These are phyloP conservation scores for Drosophila oshimai DNA, from an alignment of 1,140 invertebrate species.

Conservation along the genomic window DNA sequence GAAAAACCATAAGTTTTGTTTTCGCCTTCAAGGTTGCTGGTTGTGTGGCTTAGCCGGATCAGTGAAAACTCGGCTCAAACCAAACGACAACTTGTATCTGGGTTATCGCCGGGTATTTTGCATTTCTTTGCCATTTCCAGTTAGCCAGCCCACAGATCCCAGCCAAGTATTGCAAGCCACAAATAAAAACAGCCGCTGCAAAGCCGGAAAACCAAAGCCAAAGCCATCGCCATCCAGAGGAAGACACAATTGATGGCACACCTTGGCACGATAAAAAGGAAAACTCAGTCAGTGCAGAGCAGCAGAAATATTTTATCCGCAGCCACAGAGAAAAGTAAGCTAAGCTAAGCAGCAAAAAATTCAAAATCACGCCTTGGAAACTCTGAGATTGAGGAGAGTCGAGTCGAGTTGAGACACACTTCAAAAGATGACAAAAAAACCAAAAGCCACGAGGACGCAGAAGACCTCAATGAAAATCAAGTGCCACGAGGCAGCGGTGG, in stretches of 20 bases:
- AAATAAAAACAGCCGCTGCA: slow-evolving; percentile 20
- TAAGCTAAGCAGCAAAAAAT: slow-evolving; percentile 42
- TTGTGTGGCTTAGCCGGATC: slow-evolving; percentile 27
- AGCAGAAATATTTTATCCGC: slow-evolving; percentile 70
- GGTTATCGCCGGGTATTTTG: slow-evolving; percentile 50
- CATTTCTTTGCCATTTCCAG: slow-evolving; percentile 56
- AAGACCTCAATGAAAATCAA: slow-evolving; percentile 73
- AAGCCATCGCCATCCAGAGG: too few species aligned
- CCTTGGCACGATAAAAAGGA: slow-evolving; percentile 80
- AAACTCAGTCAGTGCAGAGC: slow-evolving; percentile 71
- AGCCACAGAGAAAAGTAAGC: slow-evolving; percentile 19
- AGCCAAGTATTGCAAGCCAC: slow-evolving; percentile 18
- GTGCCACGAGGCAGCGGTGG: slow-evolving; percentile 49
- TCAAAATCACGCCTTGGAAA: slow-evolving; percentile 58
- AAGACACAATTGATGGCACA: slow-evolving; percentile 77
- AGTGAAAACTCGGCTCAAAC: slow-evolving; percentile 12
- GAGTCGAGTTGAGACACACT: slow-evolving; percentile 70
- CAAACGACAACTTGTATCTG: slow-evolving; percentile 39
- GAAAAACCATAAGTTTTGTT: slow-evolving; percentile 3
- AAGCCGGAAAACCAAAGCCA: slow-evolving; percentile 42
- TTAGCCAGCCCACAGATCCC: slow-evolving; percentile 33
- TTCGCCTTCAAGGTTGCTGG: slow-evolving; percentile 24
- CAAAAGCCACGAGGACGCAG: slow-evolving; percentile 23
- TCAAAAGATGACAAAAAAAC: slow-evolving; percentile 73
- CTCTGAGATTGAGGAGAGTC: slow-evolving; percentile 32